Base-by-base conservation (phyloP, 2,888 invertebrate species). In the Chromoteleia sp. region DNA sequence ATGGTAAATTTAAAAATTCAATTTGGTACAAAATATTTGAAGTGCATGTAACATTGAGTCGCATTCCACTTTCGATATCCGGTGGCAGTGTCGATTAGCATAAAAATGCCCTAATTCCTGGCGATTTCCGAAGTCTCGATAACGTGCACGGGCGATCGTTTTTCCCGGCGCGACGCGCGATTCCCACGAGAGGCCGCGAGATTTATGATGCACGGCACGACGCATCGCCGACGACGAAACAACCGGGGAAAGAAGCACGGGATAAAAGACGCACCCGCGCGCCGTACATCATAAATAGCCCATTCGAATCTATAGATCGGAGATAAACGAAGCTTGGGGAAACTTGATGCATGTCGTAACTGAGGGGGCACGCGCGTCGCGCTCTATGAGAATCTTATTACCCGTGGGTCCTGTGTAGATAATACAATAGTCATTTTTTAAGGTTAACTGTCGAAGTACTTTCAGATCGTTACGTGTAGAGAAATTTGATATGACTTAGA, bases 271-370 rank as follows among this genome's bases (percentile, higher is more conserved):
- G 73, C 68, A 68, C 71, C 63, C 74, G 68, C 30, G 58, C 68
- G 70, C 39, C 54, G 73, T 76, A 80, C 82, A 83, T 84, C 87
- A 84, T 89, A 88, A 89, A 89, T 89, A 89, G 88, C 81, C 86
- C 83, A 87, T 89, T 88, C 85, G 86, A 87, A 84, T 85, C 85
- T 84, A 84, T 86, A 87, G 87, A 89, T 89, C 84, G 81, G 67
- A 84, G 88, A 88, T 88, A 88, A 87, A 86, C 83, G 54, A 82
- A 70, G 78, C 70, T 12, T 36, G 73, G 74, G 79, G 76, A 68
- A 68, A 79, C 61, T 67, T 54, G 45, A 15, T 65, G 39, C 17
- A 33, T 14, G n/a, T 36, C 39, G 63, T 48, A 59, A 45, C 12
- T 10, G 58, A 33, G 19, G 50, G 61, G 73, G 21, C 19, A 30